Conservation (phyloP, 2,113 vertebrate species). For the Crotalus helleri region DNA sequence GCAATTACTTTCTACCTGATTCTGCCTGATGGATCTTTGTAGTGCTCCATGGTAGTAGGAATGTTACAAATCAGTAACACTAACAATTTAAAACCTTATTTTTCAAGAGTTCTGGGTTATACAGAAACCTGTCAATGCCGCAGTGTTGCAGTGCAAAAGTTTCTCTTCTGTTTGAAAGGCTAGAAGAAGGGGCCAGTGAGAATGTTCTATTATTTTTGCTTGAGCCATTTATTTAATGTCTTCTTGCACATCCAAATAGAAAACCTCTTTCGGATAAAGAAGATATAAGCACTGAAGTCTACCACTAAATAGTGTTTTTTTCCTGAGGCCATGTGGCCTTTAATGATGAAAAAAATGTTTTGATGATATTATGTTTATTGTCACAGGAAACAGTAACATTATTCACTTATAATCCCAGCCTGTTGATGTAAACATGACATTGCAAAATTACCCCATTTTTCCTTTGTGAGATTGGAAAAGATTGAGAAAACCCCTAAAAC, state of each 20-base stretch:
- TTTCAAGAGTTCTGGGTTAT: not conserved
- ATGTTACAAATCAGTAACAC: not conserved
- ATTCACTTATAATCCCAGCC: not conserved
- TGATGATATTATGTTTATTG: not conserved
- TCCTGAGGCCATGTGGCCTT: not conserved
- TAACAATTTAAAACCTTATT: not conserved
- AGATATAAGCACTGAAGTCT: not conserved
- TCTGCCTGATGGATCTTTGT: not conserved
- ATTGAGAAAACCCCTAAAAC: not conserved
- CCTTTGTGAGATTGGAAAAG: not conserved
- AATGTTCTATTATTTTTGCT: not conserved
- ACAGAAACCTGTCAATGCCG: not conserved
- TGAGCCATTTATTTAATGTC: not conserved
- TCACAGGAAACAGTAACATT: not conserved
- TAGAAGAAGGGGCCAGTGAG: not conserved
- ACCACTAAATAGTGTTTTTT: conserved; percentile 2
- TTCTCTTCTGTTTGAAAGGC: not conserved
- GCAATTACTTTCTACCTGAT: not conserved
- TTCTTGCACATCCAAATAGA: not conserved
- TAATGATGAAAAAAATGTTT: not conserved
- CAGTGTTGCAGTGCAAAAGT: not conserved
- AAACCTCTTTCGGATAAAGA: not conserved
- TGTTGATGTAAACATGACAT: not conserved
- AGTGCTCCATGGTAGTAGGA: not conserved
- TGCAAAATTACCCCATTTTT: not conserved